These are phyloP conservation scores for Argynnis bischoffii DNA, from an alignment of 2,888 invertebrate species.

Conservation along the genomic window DNA sequence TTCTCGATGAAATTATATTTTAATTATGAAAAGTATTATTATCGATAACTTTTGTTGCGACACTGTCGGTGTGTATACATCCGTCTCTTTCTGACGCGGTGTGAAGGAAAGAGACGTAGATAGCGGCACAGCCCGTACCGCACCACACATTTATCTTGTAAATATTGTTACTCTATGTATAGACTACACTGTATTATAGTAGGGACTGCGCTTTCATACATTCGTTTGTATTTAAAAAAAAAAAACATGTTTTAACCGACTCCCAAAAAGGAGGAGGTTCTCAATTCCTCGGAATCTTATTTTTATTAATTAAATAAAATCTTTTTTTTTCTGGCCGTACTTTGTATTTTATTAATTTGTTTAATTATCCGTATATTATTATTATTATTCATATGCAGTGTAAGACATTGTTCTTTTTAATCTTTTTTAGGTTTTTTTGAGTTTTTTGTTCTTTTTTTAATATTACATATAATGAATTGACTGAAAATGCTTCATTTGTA, in stretches of 20 bases:
- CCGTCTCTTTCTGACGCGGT: neutral
- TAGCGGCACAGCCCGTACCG: too few species aligned
- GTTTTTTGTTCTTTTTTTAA: too few species aligned
- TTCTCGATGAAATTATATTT: too few species aligned
- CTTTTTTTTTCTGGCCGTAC: neutral
- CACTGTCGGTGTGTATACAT: neutral
- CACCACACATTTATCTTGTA: neutral
- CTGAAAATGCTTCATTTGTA: neutral
- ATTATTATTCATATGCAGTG: neutral
- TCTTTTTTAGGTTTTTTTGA: too few species aligned
- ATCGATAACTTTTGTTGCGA: too few species aligned
- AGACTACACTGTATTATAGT: neutral
- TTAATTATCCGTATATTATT: constrained; percentile 1
- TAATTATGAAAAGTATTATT: too few species aligned
- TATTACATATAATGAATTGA: constrained; percentile 1
- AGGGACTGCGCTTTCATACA: constrained; percentile 5
- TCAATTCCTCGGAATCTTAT: too few species aligned
- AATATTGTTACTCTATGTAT: constrained; percentile 17
- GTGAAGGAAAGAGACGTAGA: constrained; percentile 5
- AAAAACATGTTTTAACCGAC: too few species aligned
- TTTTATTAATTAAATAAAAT: neutral
- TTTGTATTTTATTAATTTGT: neutral
- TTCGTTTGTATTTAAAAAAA: too few species aligned
- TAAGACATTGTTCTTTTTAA: too few species aligned
- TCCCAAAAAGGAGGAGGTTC: too few species aligned